Base-by-base conservation (phyloP, 1,140 invertebrate genomes). In the Brachionus asplanchnoidis region DNA sequence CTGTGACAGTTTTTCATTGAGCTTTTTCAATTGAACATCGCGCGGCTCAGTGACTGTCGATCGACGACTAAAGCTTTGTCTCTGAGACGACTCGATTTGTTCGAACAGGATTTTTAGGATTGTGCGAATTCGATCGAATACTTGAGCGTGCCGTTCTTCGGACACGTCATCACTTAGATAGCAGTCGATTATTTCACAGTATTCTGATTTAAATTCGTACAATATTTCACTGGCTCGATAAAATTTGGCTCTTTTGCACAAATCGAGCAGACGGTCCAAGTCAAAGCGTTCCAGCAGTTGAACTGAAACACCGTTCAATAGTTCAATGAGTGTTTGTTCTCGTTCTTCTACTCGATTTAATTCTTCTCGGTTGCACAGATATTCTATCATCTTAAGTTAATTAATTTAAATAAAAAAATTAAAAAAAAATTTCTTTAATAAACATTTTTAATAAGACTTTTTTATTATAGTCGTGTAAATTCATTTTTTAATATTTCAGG, bases 301-400 rank as follows among this genome's bases (percentile, higher is more conserved):
- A 42, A 23, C 70, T 36, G 23, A 84, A 2, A 84, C 42, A 17
- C 17, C 28, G 36, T 84, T 68, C 46, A 73, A 36, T 1, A 84
- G 20, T 88, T 94, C 93, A 77, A 95, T 88, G 87, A 95, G 90
- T 5, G 94, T 93, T 86, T 94, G 94, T 88, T 96, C 94, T 70
- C 94, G 90, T 87, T 95, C 94, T 85, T 93, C 92, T 82, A 92
- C 90, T 66, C 92, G 90, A 53, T 91, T 89, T 73, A 53, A 28
- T 85, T 91, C 90, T 86, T 92, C 89, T 85, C 90, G 87, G 12
- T 68, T 82, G 28, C 79, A 82, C 32, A 82, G 28, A 82, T 82
- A 82, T 66, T 82, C 79, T 28, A 82, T 32, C 79, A 82, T 82
- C 68, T 73, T 42, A 6, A 32, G 14, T 68, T 91, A 88, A 3